phyloP scores from a whole-genome alignment of 1,140 invertebrate species.

The Drosophila novamexicana region DNA sequence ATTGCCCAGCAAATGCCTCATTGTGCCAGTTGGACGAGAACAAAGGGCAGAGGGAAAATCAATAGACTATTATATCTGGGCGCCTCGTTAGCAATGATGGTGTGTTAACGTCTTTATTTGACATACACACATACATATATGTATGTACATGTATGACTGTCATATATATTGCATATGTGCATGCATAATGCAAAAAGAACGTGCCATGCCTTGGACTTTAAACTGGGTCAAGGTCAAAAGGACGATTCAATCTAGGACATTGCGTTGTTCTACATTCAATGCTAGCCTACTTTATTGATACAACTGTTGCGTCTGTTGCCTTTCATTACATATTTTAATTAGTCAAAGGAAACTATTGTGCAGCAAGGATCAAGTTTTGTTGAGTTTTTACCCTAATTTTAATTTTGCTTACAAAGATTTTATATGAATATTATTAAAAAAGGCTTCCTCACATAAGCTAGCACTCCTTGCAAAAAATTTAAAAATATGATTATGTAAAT shows the following conservation, averaged over 20 bases:
- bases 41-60: slow-evolving; percentile 62
- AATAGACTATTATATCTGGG: slow-evolving; percentile 47
- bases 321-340: neutral
- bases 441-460: no score
- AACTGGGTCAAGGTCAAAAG: slow-evolving; percentile 65
- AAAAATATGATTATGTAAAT: slow-evolving; percentile 16
- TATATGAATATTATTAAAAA: no score
- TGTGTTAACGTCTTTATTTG: neutral
- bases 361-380: neutral
- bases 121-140: neutral
- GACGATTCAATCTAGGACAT: slow-evolving; percentile 31
- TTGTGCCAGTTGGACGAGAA: slow-evolving; percentile 11
- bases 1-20: slow-evolving; percentile 47
- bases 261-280: neutral
- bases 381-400: neutral
- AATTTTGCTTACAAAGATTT: no score
- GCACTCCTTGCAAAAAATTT: neutral
- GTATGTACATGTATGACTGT: neutral
- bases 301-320: slow-evolving; percentile 4
- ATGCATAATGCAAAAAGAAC: slow-evolving; percentile 11
- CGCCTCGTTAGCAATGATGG: slow-evolving; percentile 3
- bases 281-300: slow-evolving; percentile 1
- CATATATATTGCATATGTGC: neutral
- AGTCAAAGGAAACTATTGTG: neutral
- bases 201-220: slow-evolving; percentile 6